Evolutionary conservation across 2,888 invertebrate genomes (phyloP), one percentile per base, ranked within the genome.

Genomic region (Hylaea fasciaria): DNA sequence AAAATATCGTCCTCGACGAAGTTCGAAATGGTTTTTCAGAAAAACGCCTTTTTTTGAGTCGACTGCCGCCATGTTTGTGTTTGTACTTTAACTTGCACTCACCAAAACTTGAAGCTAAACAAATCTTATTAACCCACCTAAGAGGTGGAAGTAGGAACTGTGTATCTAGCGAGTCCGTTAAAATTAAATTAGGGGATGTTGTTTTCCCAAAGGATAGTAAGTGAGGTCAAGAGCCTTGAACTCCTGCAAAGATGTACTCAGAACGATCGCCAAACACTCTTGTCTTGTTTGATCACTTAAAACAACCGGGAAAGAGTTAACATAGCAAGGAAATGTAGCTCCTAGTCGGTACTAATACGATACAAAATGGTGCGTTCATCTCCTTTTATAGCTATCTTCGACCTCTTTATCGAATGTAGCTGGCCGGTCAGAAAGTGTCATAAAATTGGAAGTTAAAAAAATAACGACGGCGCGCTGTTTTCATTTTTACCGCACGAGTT

Each of bases 101-200:
- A 14, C 0, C 28, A 5, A 28, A 10, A 14, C 46, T 13, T 2
- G 12, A 47, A 11, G 13, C 46, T 35, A 35, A 47, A 47, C 35
- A 28, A 51, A 51, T 32, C 14, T 28, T 51, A 43, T 52, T 35
- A 52, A 35, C 35, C 5, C 32, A 49, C 50, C 35, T 13, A 39
- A 29, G 41, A 41, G 35, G 46, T 22, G 51, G 7, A 35, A 50
- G 40, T 32, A 54, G 37, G 54, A 41, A 57, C 46, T 46, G 47
- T n/a, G 48, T 48, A 56, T 53, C 58, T 58, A 58, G 53, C 22
- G 17, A 57, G 48, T 54, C 55, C 52, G 60, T 64, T 69, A 69
- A 71, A 76, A 78, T 77, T 73, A 73, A 76, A 76, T 78, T 75
- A 74, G 54, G 50, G 46, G 35, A 61, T 51, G 68, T 60, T 74